Conservation (phyloP, 2,113 vertebrate species). For the Leucosticte australis region DNA sequence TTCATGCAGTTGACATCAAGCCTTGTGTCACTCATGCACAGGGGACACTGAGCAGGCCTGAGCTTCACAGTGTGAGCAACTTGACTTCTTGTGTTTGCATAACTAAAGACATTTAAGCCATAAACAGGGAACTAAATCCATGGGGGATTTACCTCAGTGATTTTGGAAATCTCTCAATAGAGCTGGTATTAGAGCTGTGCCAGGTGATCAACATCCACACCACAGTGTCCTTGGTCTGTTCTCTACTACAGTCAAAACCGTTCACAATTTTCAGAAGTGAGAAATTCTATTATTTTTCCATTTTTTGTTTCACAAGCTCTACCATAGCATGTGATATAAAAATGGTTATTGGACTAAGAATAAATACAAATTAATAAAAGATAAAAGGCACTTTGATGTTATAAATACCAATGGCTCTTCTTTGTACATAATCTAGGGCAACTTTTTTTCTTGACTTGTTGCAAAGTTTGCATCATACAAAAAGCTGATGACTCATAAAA, state of each 20-base stretch:
- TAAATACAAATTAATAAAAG: constrained; percentile 45
- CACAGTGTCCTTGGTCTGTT: neutral
- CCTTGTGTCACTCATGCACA: neutral
- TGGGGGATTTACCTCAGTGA: neutral
- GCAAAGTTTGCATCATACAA: constrained; percentile 58
- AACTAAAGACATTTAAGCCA: neutral
- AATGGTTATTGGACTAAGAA: constrained; percentile 27
- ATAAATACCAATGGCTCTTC: constrained; percentile 34
- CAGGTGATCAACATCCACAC: neutral
- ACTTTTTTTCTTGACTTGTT: constrained; percentile 43
- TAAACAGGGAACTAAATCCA: neutral
- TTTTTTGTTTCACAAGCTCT: neutral
- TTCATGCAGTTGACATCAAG: neutral
- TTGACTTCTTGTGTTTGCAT: neutral
- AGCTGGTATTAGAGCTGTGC: neutral
- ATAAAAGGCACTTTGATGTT: constrained; percentile 58
- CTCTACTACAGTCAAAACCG: rapidly evolving
- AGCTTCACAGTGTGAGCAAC: rapidly evolving
- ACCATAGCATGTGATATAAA: neutral
- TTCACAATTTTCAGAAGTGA: neutral
- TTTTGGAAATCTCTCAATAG: neutral
- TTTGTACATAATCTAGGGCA: constrained; percentile 57
- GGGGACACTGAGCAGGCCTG: neutral
- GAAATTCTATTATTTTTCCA: neutral
- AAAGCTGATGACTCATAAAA: constrained; percentile 63